A percentile compares a stretch with the other conserved stretches of the same genome.
phyloP scores from a whole-genome alignment of 2,113 vertebrate genomes.

The Trogon melanurus region DNA sequence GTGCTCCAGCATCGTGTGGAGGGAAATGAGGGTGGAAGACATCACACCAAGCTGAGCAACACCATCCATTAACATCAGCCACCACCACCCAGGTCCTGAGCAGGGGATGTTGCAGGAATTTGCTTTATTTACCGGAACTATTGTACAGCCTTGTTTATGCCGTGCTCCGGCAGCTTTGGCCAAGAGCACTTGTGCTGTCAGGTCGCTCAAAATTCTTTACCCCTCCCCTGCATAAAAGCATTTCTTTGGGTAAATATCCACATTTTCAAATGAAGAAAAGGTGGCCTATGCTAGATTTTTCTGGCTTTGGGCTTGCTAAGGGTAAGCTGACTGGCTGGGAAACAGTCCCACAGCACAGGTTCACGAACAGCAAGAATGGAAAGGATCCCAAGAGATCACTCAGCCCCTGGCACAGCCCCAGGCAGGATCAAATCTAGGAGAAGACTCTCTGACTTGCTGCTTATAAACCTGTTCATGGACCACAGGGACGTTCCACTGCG shows the following conservation, averaged over 20 bases:
- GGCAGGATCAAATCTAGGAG: background rate
- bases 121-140: background rate
- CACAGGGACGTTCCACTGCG: accelerated
- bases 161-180: background rate
- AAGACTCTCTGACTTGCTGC: background rate
- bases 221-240: background rate
- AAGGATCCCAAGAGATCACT: background rate
- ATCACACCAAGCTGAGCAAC: background rate
- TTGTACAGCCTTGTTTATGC: accelerated
- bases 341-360: background rate
- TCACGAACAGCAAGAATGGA: background rate
- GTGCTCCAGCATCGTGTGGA: background rate
- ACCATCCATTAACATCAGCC: background rate
- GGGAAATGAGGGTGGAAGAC: background rate
- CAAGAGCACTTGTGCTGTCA: background rate
- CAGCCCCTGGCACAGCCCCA: accelerated
- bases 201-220: background rate
- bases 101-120: background rate
- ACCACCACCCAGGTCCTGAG: background rate
- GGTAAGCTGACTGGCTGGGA: background rate
- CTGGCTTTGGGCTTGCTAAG: background rate
- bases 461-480: background rate
- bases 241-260: background rate
- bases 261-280: background rate
- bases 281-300: background rate